phyloP scores from a whole-genome alignment of 2,797 vertebrate species.

The Crocodylus rhombifer region DNA sequence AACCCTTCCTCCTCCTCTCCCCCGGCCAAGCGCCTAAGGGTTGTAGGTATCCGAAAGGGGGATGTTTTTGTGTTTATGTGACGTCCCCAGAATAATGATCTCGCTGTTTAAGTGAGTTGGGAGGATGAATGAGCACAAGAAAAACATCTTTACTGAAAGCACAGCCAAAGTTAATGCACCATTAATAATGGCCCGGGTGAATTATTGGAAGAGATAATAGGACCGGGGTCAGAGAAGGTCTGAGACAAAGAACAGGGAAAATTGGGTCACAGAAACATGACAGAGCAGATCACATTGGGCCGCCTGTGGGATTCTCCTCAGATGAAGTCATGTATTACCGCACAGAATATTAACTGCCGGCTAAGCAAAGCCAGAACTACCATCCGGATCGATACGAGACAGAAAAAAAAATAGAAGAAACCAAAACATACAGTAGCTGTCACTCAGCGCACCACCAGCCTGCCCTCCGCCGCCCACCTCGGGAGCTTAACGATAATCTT shows the following conservation, averaged over 20 bases:
- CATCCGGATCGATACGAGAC: neutral
- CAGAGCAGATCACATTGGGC: conserved; percentile 69
- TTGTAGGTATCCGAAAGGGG: conserved; percentile 45
- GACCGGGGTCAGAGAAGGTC: conserved; percentile 68
- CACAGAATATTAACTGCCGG: conserved; percentile 55
- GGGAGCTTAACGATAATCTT: neutral
- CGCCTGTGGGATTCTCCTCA: conserved; percentile 70
- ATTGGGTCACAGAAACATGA: conserved; percentile 85
- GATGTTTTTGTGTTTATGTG: conserved; percentile 52
- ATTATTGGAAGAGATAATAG: conserved; percentile 75
- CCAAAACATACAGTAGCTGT: neutral
- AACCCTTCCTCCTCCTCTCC: neutral
- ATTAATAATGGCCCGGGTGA: conserved; percentile 81
- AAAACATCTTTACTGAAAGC: conserved; percentile 79
- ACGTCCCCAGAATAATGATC: conserved; percentile 70
- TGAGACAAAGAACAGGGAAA: conserved; percentile 79
- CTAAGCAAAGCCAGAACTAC: conserved; percentile 27
- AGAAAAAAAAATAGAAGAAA: neutral
- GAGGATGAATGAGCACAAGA: conserved; percentile 60
- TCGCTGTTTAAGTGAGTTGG: conserved; percentile 72
- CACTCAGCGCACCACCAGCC: neutral
- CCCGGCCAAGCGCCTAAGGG: neutral
- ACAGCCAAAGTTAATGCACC: conserved; percentile 80
- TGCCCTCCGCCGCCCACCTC: accelerated
- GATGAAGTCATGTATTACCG: conserved; percentile 77